Evolutionary conservation across 1,140 invertebrate species (phyloP).

Genomic region (Branchinecta lindahli): DNA sequence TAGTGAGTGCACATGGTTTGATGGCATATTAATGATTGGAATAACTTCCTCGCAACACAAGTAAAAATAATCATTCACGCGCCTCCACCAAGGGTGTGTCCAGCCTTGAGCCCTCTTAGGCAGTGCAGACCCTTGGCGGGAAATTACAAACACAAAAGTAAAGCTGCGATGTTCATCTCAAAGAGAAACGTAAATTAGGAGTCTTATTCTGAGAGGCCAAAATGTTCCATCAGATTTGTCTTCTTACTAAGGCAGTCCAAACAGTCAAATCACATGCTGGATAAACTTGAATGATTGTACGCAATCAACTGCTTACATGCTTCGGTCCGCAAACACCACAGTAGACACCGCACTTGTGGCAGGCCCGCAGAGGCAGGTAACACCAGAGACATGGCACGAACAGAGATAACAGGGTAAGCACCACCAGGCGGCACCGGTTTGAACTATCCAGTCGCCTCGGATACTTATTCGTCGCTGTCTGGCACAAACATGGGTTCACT

Average conservation of each 20-base stretch:
- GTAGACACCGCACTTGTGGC: constrained; percentile 48
- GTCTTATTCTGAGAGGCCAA: no score
- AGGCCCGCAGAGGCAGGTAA: constrained; percentile 67
- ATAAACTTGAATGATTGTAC: no score
- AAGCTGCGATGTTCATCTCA: no score
- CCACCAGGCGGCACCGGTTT: constrained; percentile 44
- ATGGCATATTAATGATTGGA: not conserved
- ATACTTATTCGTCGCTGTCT: constrained; percentile 34
- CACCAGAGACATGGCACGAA: constrained; percentile 85
- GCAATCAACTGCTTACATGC: constrained; percentile 32
- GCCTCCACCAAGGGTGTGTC: not conserved
- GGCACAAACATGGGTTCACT: constrained; percentile 60
- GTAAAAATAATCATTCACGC: not conserved
- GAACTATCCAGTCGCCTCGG: constrained; percentile 27
- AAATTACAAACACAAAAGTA: not conserved
- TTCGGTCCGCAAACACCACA: constrained; percentile 38
- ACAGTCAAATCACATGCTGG: not conserved
- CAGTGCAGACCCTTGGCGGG: not conserved
- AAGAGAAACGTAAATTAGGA: no score
- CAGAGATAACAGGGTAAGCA: constrained; percentile 64
- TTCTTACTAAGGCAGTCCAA: not conserved
- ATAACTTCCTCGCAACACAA: not conserved
- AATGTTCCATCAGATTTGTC: not conserved
- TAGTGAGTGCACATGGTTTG: not conserved
- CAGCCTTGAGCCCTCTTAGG: not conserved